Base-by-base conservation (phyloP, 2,113 vertebrate species). In the Leptodactylus fuscus region DNA sequence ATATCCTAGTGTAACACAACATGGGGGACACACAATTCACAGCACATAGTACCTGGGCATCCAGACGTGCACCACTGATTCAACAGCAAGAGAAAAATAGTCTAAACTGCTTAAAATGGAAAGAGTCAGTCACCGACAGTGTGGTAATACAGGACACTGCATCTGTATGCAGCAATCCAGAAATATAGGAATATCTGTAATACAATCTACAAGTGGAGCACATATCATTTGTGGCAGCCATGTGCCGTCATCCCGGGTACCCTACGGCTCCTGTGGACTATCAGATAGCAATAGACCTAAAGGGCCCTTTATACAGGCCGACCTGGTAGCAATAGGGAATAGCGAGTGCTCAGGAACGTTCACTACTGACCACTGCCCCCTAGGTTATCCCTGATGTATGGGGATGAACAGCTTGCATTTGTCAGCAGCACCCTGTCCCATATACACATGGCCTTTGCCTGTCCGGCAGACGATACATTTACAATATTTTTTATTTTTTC, bases 41-140 rank as follows among this genome's bases (percentile, higher is more conserved):
- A 65, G 55, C 41, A 81, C 36, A 67, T 18, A 12, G 58, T 81
- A 81, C 58, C 58, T 65, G 36, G 24, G 34, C 18, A 48, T 48
- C 58, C 58, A 46, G 49, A 49, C 55, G 29, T 13, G 76, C 32
- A 32, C 76, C 32, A 78, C 1, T 55, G 76, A 78, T 58, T 38
- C 32, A 55, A 77, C 32, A 5, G 76, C 76, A 78, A 78, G 51
- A 58, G 49, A 38, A 53, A 58, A 36, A 10, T 36, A 55, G 75
- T 29, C 29, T 36, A 12, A 55, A 34, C 49, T 36, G 75, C 49
- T 78, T 78, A 27, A 22, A 34, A 78, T 32, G 32, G 34, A 78
- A 78, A 48, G n/a, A 48, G 71, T 74, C 5, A 46, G 48, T 74
- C 9, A 48, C 22, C 3, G 16, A 41, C 11, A 13, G 44, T 2